These are phyloP conservation scores for Onychostruthus taczanowskii DNA, from an alignment of 2,113 vertebrate genomes.

Conservation along the genomic window DNA sequence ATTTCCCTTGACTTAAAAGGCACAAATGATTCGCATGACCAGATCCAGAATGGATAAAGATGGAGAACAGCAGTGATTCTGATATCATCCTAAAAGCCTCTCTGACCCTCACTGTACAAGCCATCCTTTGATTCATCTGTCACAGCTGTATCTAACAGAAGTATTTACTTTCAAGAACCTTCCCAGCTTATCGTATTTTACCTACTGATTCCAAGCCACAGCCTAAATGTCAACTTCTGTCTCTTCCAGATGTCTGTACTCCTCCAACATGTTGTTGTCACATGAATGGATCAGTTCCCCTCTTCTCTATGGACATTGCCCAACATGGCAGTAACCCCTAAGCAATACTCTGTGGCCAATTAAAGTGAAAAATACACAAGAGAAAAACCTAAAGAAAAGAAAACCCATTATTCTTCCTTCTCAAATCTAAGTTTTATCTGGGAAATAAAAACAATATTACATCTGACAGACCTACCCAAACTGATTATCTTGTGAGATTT, in stretches of 20 bases:
- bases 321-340: not conserved
- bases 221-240: not conserved
- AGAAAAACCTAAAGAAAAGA: not conserved
- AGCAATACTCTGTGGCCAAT: not conserved
- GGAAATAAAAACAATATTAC: not conserved
- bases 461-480: not conserved
- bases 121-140: conserved; percentile 11
- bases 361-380: not conserved
- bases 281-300: not conserved
- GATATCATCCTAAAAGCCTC: not conserved
- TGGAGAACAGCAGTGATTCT: conserved; percentile 29
- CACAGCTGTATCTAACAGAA: conserved; percentile 16
- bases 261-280: not conserved
- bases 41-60: conserved; percentile 40
- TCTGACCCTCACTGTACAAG: not conserved
- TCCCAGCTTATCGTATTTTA: not conserved
- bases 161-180: not conserved
- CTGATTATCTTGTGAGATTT: not conserved
- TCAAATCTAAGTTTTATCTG: not conserved
- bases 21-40: conserved; percentile 47
- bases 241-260: not conserved
- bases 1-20: conserved; percentile 58
- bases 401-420: not conserved
- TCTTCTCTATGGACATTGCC: not conserved
- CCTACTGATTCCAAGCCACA: not conserved